Conservation (phyloP, 1,140 invertebrate genomes). For the Rhynchophorus ferrugineus region DNA sequence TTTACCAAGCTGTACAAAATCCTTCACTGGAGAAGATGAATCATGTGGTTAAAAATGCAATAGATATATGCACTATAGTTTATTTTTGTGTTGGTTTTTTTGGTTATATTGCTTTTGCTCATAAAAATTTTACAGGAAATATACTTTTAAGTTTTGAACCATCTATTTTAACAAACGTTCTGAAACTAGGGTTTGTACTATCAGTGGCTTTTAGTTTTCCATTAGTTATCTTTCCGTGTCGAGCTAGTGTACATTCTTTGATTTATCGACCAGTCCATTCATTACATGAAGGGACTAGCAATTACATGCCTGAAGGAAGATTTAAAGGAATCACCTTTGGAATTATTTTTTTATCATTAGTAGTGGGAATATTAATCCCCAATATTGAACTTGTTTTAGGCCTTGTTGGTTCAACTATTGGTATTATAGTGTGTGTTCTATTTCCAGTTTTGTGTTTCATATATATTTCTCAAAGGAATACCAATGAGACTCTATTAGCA, state of each 20-base stretch:
- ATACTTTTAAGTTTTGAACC: slow-evolving; percentile 79
- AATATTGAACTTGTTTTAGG: slow-evolving; percentile 90
- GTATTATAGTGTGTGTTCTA: slow-evolving; percentile 87
- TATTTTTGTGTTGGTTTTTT: slow-evolving; percentile 86
- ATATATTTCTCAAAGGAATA: slow-evolving; percentile 62
- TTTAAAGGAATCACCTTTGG: slow-evolving; percentile 73
- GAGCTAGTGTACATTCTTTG: slow-evolving; percentile 87
- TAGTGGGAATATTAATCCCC: slow-evolving; percentile 70
- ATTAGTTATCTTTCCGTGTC: slow-evolving; percentile 91
- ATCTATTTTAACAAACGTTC: slow-evolving; percentile 72
- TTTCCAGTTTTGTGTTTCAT: slow-evolving; percentile 78
- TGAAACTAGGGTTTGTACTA: slow-evolving; percentile 90
- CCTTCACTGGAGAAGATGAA: slow-evolving; percentile 86
- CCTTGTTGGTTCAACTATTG: slow-evolving; percentile 88
- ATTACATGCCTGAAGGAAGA: slow-evolving; percentile 68
- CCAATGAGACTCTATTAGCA: slow-evolving; percentile 63
- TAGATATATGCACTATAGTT: slow-evolving; percentile 85
- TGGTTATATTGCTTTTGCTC: slow-evolving; percentile 89
- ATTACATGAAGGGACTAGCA: slow-evolving; percentile 46
- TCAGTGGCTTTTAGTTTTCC: slow-evolving; percentile 95
- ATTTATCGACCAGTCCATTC: slow-evolving; percentile 60
- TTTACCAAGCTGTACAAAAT: slow-evolving; percentile 85
- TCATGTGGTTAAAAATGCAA: slow-evolving; percentile 73
- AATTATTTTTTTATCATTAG: slow-evolving; percentile 67
- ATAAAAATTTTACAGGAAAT: slow-evolving; percentile 77